Evolutionary conservation across 2,888 invertebrate species (phyloP).

Genomic region (Agrilus biguttatus): DNA sequence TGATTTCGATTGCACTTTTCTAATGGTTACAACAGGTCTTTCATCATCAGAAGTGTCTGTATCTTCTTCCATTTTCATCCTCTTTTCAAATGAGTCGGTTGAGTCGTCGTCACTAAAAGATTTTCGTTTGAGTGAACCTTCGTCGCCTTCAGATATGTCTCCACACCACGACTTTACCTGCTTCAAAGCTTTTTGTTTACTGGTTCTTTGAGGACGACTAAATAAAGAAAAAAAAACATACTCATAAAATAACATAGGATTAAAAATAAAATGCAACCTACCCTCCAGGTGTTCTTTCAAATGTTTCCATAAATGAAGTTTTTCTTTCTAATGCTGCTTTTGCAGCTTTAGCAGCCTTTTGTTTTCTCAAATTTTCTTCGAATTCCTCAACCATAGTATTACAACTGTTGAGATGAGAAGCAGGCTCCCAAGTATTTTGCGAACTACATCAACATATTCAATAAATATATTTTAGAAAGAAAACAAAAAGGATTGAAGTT

Average conservation of each 20-base stretch:
- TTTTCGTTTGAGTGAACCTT: conserved; percentile 14
- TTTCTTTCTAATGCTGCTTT: conserved; percentile 12
- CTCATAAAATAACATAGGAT: neutral
- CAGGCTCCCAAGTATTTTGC: conserved; percentile 73
- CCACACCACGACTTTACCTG: conserved; percentile 79
- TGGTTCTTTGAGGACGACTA: conserved; percentile 58
- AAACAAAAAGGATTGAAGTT: neutral
- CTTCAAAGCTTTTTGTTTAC: conserved; percentile 67
- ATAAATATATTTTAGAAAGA: neutral
- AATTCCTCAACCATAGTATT: conserved; percentile 66
- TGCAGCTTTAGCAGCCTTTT: conserved; percentile 38
- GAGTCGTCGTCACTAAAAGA: conserved; percentile 18
- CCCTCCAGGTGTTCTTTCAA: conserved; percentile 15
- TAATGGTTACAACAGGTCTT: conserved; percentile 10
- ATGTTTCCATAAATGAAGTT: conserved; percentile 1
- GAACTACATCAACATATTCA: conserved; percentile 1
- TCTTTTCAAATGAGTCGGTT: conserved; percentile 24
- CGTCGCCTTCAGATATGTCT: conserved; percentile 41
- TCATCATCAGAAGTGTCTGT: conserved; percentile 17
- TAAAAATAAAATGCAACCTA: conserved; percentile 9
- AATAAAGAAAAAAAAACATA: conserved; percentile 6
- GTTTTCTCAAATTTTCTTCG: conserved; percentile 61
- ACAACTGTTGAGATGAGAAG: conserved; percentile 60
- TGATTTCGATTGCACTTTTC: conserved; percentile 9
- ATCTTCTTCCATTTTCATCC: conserved; percentile 26